Evolutionary conservation across 2,888 invertebrate genomes (phyloP).

Genomic region (Podotricha telesiphe): DNA sequence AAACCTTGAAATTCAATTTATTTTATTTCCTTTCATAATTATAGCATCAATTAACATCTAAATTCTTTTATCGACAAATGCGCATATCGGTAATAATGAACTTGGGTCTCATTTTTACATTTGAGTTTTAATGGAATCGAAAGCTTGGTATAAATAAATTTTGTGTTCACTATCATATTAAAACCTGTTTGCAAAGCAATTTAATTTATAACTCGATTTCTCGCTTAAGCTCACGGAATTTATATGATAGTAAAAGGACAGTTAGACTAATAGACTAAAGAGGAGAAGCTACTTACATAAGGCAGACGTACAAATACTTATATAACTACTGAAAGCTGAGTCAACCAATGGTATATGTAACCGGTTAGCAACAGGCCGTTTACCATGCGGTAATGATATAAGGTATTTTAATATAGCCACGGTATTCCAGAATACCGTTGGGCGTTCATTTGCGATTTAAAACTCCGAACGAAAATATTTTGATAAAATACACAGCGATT

Average conservation of each 20-base stretch:
- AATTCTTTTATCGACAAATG: too few species aligned
- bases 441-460: slow-evolving; percentile 38
- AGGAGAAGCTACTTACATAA: not conserved
- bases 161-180: not conserved
- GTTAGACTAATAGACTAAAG: not conserved
- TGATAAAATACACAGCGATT: slow-evolving; percentile 60
- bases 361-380: not conserved
- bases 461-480: slow-evolving; percentile 37
- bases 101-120: not conserved
- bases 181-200: slow-evolving; percentile 2
- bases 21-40: too few species aligned
- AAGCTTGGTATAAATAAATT: not conserved
- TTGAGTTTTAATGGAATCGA: not conserved
- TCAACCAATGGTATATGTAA: slow-evolving; percentile 3
- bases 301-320: slow-evolving; percentile 3
- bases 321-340: slow-evolving; percentile 6
- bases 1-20: too few species aligned
- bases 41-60: too few species aligned
- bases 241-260: not conserved
- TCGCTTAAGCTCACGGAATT: slow-evolving; percentile 3
- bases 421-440: slow-evolving; percentile 35
- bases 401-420: slow-evolving; percentile 27
- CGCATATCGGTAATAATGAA: too few species aligned
- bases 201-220: not conserved
- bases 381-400: slow-evolving; percentile 6